Evolutionary conservation across 2,113 vertebrate genomes (phyloP).

Genomic region (Merops nubicus): DNA sequence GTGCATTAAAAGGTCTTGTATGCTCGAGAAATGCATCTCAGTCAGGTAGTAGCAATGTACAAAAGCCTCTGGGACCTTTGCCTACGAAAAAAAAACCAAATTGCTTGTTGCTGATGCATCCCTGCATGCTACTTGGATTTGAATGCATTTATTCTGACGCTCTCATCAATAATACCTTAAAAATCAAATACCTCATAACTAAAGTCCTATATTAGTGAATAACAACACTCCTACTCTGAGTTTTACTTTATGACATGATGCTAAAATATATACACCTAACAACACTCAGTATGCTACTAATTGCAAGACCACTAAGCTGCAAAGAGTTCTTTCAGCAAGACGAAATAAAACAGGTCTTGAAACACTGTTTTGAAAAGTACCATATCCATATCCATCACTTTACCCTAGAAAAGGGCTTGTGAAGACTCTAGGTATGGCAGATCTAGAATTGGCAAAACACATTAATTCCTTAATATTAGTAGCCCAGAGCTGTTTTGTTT

Average conservation of each 20-base stretch:
- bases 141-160: not conserved
- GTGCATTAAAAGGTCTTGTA: not conserved
- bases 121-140: not conserved
- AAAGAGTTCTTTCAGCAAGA: not conserved
- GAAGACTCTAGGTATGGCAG: not conserved
- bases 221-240: not conserved
- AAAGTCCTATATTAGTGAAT: not conserved
- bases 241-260: not conserved
- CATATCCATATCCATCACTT: not conserved
- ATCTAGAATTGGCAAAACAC: not conserved
- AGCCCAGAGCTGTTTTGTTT: not conserved
- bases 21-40: constrained; percentile 7
- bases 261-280: not conserved
- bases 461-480: not conserved
- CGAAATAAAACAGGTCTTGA: not conserved
- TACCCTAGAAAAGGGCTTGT: not conserved
- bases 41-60: constrained; percentile 25
- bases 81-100: not conserved
- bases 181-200: not conserved
- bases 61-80: not conserved
- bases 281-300: not conserved
- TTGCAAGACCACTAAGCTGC: not conserved
- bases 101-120: not conserved
- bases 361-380: not conserved
- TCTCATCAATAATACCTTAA: not conserved